Evolutionary conservation across 2,797 vertebrate species (phyloP).

Genomic region (Margarornis squamiger): DNA sequence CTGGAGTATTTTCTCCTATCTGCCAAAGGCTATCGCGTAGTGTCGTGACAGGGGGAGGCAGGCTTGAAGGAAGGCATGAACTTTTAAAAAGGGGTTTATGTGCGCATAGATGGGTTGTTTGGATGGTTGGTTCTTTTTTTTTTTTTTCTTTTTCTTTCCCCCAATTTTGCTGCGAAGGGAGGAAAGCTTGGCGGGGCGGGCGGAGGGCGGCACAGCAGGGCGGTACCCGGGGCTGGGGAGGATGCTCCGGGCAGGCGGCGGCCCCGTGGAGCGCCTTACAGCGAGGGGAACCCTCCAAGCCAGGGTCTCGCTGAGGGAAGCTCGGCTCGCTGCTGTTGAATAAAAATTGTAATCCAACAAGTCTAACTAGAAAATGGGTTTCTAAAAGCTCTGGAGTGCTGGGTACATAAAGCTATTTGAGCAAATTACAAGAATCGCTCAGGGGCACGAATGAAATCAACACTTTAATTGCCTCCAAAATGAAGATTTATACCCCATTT

Average conservation of each 20-base stretch:
- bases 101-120: not conserved
- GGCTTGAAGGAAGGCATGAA: not conserved
- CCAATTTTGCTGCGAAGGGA: not conserved
- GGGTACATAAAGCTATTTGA: slow-evolving; percentile 90
- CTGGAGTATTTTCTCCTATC: not conserved
- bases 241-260: not conserved
- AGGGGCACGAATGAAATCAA: slow-evolving; percentile 88
- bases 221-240: not conserved
- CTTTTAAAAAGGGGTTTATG: not conserved
- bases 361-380: slow-evolving; percentile 86
- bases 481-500: slow-evolving; percentile 93
- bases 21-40: not conserved
- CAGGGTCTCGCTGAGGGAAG: not conserved
- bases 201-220: not conserved
- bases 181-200: not conserved
- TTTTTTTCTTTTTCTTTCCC: too few relatives aligned
- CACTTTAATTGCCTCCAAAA: slow-evolving; percentile 98
- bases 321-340: slow-evolving; percentile 35
- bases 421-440: slow-evolving; percentile 91
- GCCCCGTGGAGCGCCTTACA: not conserved
- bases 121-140: too few relatives aligned
- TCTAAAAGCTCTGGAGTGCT: slow-evolving; percentile 86
- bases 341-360: slow-evolving; percentile 80
- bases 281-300: not conserved
- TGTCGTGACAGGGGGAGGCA: not conserved